Base-by-base conservation (phyloP, 2,797 vertebrate genomes). In the Antrozous pallidus region DNA sequence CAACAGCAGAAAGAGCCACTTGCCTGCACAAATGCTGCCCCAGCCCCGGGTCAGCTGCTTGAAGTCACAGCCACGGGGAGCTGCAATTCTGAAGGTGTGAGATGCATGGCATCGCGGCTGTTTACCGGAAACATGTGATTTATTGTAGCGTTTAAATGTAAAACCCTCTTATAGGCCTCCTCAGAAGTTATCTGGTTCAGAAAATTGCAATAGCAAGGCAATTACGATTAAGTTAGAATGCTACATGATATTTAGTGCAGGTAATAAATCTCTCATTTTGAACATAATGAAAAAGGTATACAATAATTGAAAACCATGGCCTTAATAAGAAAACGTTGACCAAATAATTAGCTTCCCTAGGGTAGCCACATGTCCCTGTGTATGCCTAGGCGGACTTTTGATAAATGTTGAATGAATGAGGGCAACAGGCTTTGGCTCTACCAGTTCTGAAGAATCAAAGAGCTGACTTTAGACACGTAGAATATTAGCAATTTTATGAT, bases 251-350 rank as follows among this genome's bases (percentile, higher is more conserved):
- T 94, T 96, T 93, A 93, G 47, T 82, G 24, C 71, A 73, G 73
- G 61, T 75, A 87, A 95, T 95, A 97, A 95, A 96, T 95, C 92
- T 95, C 51, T 96, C 78, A 56, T 88, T 96, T 90, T 93, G 91
- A 96, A 77, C n/a, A 86, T 85, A 93, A 95, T 95, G 74, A 92
- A 94, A 96, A 88, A 93, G 56, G 45, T 94, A 82, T 61, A 90
- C 74, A 82, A 77, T 85, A 96, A 93, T 88, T 88, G 88, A 93
- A 96, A 96, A 94, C 36, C 42, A 54, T 75, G 78, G n/a, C 14
- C 38, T 40, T 74, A 79, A 84, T 71, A 85, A 90, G 87, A 94
- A 91, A 95, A 92, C 22, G 5, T 11, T 92, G 82, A 95, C 63
- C 80, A 94, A 94, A 95, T 70, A 94, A 90, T 96, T 79, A 96